Conservation (phyloP, 2,888 invertebrate species). For the Nesidiocoris tenuis region DNA sequence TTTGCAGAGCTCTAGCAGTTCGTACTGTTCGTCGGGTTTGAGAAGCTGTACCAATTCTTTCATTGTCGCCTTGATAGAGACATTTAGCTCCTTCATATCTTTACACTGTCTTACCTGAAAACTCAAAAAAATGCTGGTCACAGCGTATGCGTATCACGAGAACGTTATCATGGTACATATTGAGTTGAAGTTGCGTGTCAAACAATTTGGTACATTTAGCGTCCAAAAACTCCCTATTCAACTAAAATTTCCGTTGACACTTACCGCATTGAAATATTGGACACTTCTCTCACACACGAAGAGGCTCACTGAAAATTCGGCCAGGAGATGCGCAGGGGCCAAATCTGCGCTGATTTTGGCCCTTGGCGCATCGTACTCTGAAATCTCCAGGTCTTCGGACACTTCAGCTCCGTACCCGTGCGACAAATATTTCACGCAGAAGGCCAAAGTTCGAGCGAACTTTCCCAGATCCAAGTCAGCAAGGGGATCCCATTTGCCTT, state of each 20-base stretch:
- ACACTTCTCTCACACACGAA: slow-evolving; percentile 5
- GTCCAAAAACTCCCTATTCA: no score
- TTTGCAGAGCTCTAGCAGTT: slow-evolving; percentile 13
- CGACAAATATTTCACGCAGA: slow-evolving; percentile 26
- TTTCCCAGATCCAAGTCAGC: neutral
- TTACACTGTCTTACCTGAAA: slow-evolving; percentile 58
- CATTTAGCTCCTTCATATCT: slow-evolving; percentile 33
- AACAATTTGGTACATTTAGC: no score
- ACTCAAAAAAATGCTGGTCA: no score
- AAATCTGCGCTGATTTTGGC: slow-evolving; percentile 9
- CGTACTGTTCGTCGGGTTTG: slow-evolving; percentile 31
- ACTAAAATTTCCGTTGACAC: no score
- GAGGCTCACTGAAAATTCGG: neutral
- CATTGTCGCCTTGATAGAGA: slow-evolving; percentile 32
- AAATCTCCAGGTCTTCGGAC: slow-evolving; percentile 19
- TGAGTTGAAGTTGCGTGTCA: no score
- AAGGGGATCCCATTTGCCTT: slow-evolving; percentile 22
- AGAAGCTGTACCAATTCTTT: slow-evolving; percentile 47
- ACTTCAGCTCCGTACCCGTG: neutral
- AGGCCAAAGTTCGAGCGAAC: slow-evolving; percentile 5
- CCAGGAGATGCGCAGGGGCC: neutral
- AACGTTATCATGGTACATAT: no score
- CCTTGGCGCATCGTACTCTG: slow-evolving; percentile 14
- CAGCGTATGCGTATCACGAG: no score
- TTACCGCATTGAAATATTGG: slow-evolving; percentile 8